These are phyloP conservation scores for Myripristis murdjan DNA, from an alignment of 2,797 vertebrate species.

Conservation along the genomic window DNA sequence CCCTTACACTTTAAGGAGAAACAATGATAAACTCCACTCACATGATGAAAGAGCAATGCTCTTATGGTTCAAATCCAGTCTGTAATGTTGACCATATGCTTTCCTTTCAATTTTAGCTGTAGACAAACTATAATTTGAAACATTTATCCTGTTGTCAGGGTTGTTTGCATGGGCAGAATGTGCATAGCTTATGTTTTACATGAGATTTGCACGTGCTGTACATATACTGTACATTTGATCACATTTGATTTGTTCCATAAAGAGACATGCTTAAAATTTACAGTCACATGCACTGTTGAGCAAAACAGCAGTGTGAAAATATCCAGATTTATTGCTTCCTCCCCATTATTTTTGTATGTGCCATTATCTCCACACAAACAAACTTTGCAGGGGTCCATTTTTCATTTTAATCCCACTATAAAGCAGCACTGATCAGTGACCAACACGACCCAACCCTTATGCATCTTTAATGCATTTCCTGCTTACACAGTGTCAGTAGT, in stretches of 20 bases:
- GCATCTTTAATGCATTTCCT: slow-evolving; percentile 80
- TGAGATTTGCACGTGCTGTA: too few relatives aligned
- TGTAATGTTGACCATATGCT: too few relatives aligned
- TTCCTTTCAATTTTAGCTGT: too few relatives aligned
- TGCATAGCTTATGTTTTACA: too few relatives aligned
- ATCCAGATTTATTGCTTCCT: slow-evolving; percentile 19
- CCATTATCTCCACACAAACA: slow-evolving; percentile 65
- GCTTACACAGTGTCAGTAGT: slow-evolving; percentile 58
- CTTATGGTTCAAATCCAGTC: neutral
- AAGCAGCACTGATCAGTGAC: slow-evolving; percentile 73
- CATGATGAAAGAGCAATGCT: neutral
- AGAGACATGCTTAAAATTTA: too few relatives aligned
- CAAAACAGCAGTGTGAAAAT: too few relatives aligned
- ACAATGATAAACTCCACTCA: slow-evolving; percentile 11
- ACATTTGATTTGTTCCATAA: too few relatives aligned
- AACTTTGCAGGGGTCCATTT: slow-evolving; percentile 52
- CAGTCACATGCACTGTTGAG: too few relatives aligned
- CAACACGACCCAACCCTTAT: slow-evolving; percentile 68
- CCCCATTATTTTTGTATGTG: slow-evolving; percentile 50
- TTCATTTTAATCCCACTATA: slow-evolving; percentile 77
- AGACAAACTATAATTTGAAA: too few relatives aligned
- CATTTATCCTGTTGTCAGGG: too few relatives aligned
- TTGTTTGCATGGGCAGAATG: too few relatives aligned
- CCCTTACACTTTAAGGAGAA: slow-evolving; percentile 4
- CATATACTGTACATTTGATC: too few relatives aligned